These are phyloP conservation scores for Chaetops frenatus DNA, from an alignment of 2,113 vertebrate genomes.

Conservation along the genomic window DNA sequence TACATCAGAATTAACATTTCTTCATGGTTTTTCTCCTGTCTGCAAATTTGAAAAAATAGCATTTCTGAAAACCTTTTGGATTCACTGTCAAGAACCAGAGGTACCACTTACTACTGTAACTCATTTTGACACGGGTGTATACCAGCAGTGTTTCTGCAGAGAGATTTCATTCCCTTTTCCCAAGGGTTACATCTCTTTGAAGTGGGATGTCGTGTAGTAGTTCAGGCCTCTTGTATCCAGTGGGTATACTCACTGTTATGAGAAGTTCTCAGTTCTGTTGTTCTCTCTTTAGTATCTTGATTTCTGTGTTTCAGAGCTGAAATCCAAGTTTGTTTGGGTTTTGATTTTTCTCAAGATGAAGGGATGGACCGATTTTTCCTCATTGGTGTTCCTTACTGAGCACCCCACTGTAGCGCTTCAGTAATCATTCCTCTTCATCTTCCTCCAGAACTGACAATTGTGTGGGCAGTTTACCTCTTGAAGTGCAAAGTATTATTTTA, in stretches of 20 bases:
- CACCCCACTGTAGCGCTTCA: background rate
- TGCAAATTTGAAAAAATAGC: background rate
- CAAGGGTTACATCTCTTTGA: background rate
- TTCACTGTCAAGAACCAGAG: background rate
- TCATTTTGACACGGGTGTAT: background rate
- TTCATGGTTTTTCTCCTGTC: background rate
- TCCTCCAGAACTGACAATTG: background rate
- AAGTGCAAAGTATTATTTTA: constrained; percentile 47
- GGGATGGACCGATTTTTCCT: background rate
- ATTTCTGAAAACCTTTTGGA: background rate
- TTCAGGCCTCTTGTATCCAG: background rate
- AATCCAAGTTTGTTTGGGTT: background rate
- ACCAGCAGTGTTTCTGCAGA: background rate
- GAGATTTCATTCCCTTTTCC: background rate
- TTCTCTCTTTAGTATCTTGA: background rate
- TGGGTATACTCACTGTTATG: background rate
- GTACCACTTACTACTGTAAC: background rate
- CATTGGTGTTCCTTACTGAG: background rate
- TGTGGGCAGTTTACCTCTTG: constrained; percentile 41
- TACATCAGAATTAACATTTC: background rate
- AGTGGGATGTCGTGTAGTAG: background rate
- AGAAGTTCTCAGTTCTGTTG: background rate
- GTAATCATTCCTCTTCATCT: background rate
- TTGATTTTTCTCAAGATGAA: background rate
- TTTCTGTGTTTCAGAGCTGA: background rate